These are phyloP conservation scores for Brachypodius melanocephalos DNA, from an alignment of 2,113 vertebrate genomes.

Conservation along the genomic window DNA sequence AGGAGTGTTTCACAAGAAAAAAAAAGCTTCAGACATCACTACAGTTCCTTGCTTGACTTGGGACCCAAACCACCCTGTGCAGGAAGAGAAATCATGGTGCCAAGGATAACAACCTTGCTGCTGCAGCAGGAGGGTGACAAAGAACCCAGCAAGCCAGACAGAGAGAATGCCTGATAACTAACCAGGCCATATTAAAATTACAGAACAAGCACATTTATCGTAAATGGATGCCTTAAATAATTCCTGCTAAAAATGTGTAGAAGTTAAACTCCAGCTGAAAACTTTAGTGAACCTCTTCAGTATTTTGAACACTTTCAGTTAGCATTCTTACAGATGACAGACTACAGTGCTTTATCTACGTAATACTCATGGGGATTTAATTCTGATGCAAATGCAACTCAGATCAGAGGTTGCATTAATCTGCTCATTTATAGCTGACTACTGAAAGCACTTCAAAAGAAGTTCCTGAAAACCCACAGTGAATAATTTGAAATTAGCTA, in stretches of 20 bases:
- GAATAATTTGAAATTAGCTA: background rate
- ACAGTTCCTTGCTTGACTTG: background rate
- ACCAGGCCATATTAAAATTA: background rate
- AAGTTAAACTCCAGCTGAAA: background rate
- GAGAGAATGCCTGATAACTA: background rate
- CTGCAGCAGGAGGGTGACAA: background rate
- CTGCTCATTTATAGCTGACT: background rate
- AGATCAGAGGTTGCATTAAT: background rate
- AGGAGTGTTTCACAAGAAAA: background rate
- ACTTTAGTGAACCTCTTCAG: background rate
- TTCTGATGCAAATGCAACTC: background rate
- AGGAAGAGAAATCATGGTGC: background rate
- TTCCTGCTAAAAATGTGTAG: background rate
- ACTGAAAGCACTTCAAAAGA: constrained; percentile 1
- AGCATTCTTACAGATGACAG: background rate
- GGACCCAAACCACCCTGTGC: background rate
- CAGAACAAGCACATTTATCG: background rate
- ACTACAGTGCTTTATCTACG: background rate
- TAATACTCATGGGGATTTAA: background rate
- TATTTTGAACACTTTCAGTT: background rate
- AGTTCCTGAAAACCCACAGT: background rate
- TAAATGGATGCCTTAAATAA: background rate
- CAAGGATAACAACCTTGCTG: background rate
- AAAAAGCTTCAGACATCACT: background rate
- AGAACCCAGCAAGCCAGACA: background rate